Evolutionary conservation across 2,888 invertebrate genomes (phyloP), one percentile per base, ranked within the genome.

Genomic region (Cremastobaeus sp.): DNA sequence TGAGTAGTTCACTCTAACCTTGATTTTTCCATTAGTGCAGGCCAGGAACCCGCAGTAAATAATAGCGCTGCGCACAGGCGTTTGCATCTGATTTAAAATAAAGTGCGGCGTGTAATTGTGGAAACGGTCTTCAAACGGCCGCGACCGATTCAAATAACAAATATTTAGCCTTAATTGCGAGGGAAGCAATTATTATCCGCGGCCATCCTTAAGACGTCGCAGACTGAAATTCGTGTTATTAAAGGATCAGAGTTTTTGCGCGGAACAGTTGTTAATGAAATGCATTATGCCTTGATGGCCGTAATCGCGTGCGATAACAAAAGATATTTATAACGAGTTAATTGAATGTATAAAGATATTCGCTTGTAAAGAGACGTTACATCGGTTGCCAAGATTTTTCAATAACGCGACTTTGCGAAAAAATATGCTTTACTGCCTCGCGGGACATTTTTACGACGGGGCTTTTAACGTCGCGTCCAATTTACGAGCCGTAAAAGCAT

Each of bases 1-100:
- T n/a, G n/a, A 70, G 70, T 50, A 55, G 70, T 70, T 62, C 35
- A 41, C 32, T 55, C 55, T 62, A 48, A 62, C 70, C 70, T 70
- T 70, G 70, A 70, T 62, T 70, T 62, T 62, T 70, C 48, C 48
- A 69, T 69, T 43, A 60, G 34, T 48, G 47, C 47, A 60, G 39
- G 34, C 20, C 60, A 17, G 54, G 17, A 18, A 60, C 39, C 54
- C 25, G 60, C 32, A 47, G 55, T 69, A 60, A 69, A 69, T 68
- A 41, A 35, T 47, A 54, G 39, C 52, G 32, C 25, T 39, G 60
- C 68, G 54, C 6, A 30, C 59, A n/a, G n/a, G n/a, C n/a, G n/a
- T n/a, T 62, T 69, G 54, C 62, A 48, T 55, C 62, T 69, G 54
- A 69, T 60, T 60, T 69, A 54, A 69, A 62, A 47, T 28, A 45